Base-by-base conservation (phyloP, 64 coral and sea anemone species). In the Pachyseris speciosa region DNA sequence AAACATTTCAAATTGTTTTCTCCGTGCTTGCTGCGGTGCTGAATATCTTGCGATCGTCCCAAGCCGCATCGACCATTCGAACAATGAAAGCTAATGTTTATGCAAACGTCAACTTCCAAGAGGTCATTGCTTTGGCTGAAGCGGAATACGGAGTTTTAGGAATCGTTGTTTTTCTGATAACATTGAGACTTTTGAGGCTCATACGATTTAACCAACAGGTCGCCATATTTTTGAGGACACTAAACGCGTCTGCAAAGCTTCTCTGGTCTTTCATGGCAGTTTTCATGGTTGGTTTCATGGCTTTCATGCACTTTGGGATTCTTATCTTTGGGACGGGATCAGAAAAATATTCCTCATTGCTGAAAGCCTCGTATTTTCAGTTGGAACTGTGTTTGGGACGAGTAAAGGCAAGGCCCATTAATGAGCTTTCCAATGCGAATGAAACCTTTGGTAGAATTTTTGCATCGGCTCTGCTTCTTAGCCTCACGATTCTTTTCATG, bases 161-260 rank as follows among this genome's bases (percentile, higher is more conserved):
- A 5, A 38, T 87, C 0, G 4, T 75, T 15, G 33, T 87, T 15
- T 87, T 87, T 67, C 38, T 86, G 10, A 27, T 33, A 7, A 86
- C 83, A 34, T 86, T 29, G n/a, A n/a, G n/a, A n/a, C n/a, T n/a
- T n/a, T n/a, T n/a, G n/a, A n/a, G n/a, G n/a, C n/a, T n/a, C n/a
- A 61, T 88, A 53, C 49, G 45, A n/a, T 88, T 75, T 25, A 75
- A 88, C 8, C 26, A 37, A 15, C 85, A 88, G 38, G 17, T 88
- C 9, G 60, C 30, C 16, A 12, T 28, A 26, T 57, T 88, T 19
- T 75, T 69, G 1, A 60, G 68, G 49, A 25, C 61, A 41, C 39
- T 88, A 15, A 63, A 88, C 42, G 33, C 58, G 10, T 57, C 69
- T 27, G 22, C 22, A 27, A 73, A 73, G 31, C 59, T 74, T 39